A percentile compares a stretch with the other conserved stretches of the same genome.
Conservation (phyloP, 2,113 vertebrate genomes). For the Helogale parvula region DNA sequence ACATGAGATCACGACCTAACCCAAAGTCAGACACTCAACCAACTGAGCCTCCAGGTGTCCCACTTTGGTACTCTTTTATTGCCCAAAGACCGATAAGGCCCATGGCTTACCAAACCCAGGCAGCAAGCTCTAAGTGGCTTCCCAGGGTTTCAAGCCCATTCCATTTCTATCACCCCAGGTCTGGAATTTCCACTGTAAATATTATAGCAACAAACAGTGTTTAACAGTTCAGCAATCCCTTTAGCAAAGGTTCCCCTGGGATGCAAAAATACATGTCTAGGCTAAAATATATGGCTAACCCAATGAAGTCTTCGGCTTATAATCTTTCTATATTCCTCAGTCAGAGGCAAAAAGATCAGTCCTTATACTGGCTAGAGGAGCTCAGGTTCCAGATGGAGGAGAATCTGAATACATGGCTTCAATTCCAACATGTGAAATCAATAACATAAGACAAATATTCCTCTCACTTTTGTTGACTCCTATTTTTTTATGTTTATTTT, state of each 20-base stretch:
- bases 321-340: conserved; percentile 8
- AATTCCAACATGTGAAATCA: conserved; percentile 35
- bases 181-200: conserved; percentile 1
- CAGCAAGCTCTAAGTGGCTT: background rate
- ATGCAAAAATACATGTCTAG: background rate
- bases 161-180: conserved; percentile 1
- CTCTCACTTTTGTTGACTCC: conserved; percentile 13
- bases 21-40: too few relatives aligned
- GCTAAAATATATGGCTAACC: background rate
- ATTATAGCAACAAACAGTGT: background rate
- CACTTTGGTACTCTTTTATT: background rate
- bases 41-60: too few relatives aligned
- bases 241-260: background rate
- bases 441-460: conserved; percentile 27
- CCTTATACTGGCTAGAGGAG: background rate
- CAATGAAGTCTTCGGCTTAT: background rate
- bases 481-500: too few relatives aligned
- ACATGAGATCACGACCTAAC: too few relatives aligned
- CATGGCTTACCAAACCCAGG: background rate
- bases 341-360: conserved; percentile 18
- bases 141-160: background rate
- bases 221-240: background rate
- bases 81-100: background rate
- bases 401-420: background rate
- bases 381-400: background rate